These are phyloP conservation scores for Synanthedon andrenaeformis DNA, from an alignment of 2,888 invertebrate genomes.

Conservation along the genomic window DNA sequence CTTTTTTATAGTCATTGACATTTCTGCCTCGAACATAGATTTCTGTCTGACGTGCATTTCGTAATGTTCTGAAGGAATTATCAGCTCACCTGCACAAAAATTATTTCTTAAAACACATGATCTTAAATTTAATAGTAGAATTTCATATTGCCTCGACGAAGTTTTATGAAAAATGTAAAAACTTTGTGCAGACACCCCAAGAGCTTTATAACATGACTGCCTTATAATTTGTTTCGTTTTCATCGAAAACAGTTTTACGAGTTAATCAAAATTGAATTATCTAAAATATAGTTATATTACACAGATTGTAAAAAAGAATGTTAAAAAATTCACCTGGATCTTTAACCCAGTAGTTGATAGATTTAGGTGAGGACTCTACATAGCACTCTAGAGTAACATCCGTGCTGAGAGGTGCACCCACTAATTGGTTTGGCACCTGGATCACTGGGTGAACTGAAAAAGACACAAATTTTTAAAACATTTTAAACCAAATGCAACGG, in stretches of 20 bases:
- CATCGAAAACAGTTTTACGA: conserved; percentile 43
- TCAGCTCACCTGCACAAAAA: conserved; percentile 78
- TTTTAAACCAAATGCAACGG: background rate
- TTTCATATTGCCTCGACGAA: conserved; percentile 55
- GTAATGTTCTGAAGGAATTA: conserved; percentile 86
- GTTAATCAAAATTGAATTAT: conserved; percentile 40
- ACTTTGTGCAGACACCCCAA: conserved; percentile 58
- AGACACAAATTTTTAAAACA: conserved; percentile 2
- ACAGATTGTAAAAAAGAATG: too few species aligned
- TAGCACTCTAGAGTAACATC: conserved; percentile 89
- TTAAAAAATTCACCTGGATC: conserved; percentile 71
- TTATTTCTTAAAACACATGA: conserved; percentile 55
- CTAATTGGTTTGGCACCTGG: conserved; percentile 90
- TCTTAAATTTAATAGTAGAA: conserved; percentile 67
- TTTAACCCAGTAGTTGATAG: conserved; percentile 90
- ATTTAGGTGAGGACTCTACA: conserved; percentile 89
- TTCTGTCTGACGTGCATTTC: conserved; percentile 80
- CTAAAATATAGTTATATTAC: background rate
- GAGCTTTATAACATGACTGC: conserved; percentile 63
- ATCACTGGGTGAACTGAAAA: conserved; percentile 87
- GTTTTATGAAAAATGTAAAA: conserved; percentile 70
- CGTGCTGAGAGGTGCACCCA: conserved; percentile 86
- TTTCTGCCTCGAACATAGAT: conserved; percentile 85
- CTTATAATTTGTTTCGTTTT: conserved; percentile 66
- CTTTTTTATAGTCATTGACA: conserved; percentile 84